These are phyloP conservation scores for Salmo trutta DNA, from an alignment of 2,797 vertebrate genomes.

Conservation along the genomic window DNA sequence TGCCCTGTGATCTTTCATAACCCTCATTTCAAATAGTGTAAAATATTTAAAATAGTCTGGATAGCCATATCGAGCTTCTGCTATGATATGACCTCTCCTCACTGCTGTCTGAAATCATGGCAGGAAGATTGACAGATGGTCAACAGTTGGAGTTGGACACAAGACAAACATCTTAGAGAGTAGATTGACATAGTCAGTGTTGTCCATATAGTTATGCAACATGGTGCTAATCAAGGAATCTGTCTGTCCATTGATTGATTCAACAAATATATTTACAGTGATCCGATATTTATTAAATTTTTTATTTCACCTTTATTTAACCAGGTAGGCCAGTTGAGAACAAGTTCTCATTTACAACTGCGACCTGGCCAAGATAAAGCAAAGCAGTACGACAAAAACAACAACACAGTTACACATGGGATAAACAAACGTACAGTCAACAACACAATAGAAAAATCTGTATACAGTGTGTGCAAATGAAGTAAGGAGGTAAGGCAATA, in stretches of 20 bases:
- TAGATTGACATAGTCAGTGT: background rate
- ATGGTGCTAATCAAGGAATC: background rate
- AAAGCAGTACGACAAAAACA: too few species aligned
- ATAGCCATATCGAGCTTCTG: constrained; percentile 66
- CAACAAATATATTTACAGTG: background rate
- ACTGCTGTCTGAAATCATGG: background rate
- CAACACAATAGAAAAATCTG: too few species aligned
- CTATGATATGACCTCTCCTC: constrained; percentile 67
- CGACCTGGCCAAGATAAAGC: too few species aligned
- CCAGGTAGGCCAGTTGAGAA: too few species aligned
- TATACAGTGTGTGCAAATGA: too few species aligned
- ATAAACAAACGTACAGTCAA: too few species aligned
- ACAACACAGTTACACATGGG: too few species aligned
- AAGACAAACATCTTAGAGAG: background rate
- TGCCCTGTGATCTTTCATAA: constrained; percentile 65
- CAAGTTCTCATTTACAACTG: too few species aligned
- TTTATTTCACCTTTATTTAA: too few species aligned
- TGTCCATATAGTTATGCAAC: background rate
- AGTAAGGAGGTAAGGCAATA: too few species aligned
- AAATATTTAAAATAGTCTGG: constrained; percentile 82
- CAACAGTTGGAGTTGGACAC: background rate
- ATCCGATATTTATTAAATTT: too few species aligned
- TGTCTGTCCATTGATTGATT: background rate
- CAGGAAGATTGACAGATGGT: background rate
- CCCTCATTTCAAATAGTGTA: constrained; percentile 80